Conservation (phyloP, 2,113 vertebrate species). For the Sylvietta virens region DNA sequence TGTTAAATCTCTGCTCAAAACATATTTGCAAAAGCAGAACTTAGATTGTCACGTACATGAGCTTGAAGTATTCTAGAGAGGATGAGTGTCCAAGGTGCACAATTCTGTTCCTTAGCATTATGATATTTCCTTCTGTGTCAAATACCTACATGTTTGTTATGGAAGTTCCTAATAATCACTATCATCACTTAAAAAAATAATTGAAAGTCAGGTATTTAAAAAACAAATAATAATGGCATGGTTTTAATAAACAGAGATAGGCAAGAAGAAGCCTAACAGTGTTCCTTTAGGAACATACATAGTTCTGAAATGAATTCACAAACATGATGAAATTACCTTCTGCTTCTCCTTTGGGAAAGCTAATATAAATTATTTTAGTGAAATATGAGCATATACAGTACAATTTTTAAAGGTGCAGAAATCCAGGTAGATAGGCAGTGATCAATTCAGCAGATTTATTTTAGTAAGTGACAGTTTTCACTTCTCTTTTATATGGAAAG, state of each 20-base stretch:
- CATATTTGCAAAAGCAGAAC: accelerated
- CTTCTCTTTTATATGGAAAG: background rate
- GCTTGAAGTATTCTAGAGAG: too few relatives aligned
- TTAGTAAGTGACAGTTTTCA: background rate
- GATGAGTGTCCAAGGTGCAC: background rate
- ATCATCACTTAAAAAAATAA: background rate
- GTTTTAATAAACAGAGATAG: background rate
- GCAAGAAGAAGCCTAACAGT: background rate
- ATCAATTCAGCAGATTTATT: background rate
- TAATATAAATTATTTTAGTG: background rate
- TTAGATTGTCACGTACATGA: background rate
- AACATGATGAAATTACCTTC: background rate
- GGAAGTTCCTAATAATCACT: background rate
- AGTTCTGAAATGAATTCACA: background rate
- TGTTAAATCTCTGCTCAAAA: background rate
- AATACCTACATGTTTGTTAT: background rate
- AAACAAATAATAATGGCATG: background rate
- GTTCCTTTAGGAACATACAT: background rate
- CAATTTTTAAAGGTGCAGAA: background rate
- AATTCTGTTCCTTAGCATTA: background rate
- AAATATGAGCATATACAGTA: background rate
- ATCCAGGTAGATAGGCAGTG: background rate
- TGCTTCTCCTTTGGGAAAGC: background rate
- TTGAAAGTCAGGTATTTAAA: background rate
- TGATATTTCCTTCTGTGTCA: background rate